These are phyloP conservation scores for Apomyelois bistriatella DNA, from an alignment of 2,888 invertebrate species.

Conservation along the genomic window DNA sequence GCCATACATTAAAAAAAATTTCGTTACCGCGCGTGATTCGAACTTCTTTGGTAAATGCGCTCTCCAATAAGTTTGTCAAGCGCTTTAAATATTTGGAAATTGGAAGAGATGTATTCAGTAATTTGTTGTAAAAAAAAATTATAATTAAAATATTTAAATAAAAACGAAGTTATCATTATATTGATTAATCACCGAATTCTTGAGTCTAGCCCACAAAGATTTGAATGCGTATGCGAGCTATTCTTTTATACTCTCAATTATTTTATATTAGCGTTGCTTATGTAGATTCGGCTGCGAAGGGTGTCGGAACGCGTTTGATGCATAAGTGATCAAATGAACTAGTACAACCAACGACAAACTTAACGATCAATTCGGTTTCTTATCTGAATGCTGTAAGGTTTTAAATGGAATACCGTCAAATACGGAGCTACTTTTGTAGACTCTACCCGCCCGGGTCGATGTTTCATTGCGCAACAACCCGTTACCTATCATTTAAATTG, in stretches of 20 bases:
- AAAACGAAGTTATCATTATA: too few relatives aligned
- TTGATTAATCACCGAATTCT: too few relatives aligned
- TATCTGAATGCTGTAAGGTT: neutral
- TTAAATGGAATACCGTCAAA: neutral
- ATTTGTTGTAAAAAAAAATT: too few relatives aligned
- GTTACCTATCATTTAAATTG: constrained; percentile 73
- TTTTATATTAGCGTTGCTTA: neutral
- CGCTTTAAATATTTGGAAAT: too few relatives aligned
- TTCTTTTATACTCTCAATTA: neutral
- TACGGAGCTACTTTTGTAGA: neutral
- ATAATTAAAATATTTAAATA: too few relatives aligned
- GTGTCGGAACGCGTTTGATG: constrained; percentile 68
- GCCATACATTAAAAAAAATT: too few relatives aligned
- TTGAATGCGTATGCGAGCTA: neutral
- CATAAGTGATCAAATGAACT: constrained; percentile 68
- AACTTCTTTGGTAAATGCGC: too few relatives aligned
- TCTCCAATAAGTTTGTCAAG: too few relatives aligned
- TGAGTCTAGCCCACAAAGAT: too few relatives aligned
- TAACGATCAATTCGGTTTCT: neutral
- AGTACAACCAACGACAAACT: constrained; percentile 16
- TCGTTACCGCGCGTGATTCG: too few relatives aligned
- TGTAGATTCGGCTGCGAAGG: constrained; percentile 34
- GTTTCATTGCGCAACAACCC: constrained; percentile 70
- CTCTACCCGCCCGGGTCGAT: constrained; percentile 56
- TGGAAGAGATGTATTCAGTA: too few relatives aligned